Conservation (phyloP, 2,113 vertebrate genomes). For the Hoplias malabaricus region DNA sequence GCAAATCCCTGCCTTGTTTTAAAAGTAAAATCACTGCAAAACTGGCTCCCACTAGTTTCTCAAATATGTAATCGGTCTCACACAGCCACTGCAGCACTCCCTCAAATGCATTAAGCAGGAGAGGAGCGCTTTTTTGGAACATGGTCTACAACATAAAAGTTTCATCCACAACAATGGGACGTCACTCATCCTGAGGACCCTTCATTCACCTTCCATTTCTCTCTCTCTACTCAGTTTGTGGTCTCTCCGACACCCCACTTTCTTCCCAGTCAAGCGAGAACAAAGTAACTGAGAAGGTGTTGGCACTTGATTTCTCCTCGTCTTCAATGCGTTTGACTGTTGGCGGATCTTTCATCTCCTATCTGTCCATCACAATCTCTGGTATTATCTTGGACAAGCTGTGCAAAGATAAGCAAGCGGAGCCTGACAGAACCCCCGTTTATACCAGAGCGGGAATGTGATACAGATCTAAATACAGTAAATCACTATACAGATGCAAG, state of each 20-base stretch:
- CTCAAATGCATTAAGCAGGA: too few species aligned
- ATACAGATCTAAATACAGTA: conserved; percentile 44
- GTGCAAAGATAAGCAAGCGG: conserved; percentile 35
- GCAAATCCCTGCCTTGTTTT: too few species aligned
- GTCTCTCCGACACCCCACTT: neutral
- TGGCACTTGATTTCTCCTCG: conserved; percentile 2
- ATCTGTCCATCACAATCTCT: conserved; percentile 38
- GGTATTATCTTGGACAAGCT: conserved; percentile 22
- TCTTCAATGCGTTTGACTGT: conserved; percentile 17
- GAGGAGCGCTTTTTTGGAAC: too few species aligned
- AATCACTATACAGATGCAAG: conserved; percentile 13
- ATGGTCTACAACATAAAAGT: too few species aligned
- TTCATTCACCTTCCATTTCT: neutral
- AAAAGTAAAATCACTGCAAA: too few species aligned
- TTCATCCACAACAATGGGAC: too few species aligned
- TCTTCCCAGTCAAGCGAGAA: neutral
- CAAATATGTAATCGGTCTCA: too few species aligned
- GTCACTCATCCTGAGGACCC: neutral
- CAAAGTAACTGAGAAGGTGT: conserved; percentile 21
- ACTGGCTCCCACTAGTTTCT: too few species aligned
- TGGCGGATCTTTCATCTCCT: conserved; percentile 12
- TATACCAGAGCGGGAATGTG: conserved; percentile 15
- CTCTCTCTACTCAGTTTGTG: neutral
- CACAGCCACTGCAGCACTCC: too few species aligned
- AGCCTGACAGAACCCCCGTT: conserved; percentile 21